Evolutionary conservation across 2,888 invertebrate genomes (phyloP), one percentile per base, ranked within the genome.

Genomic region (Spodoptera littoralis): DNA sequence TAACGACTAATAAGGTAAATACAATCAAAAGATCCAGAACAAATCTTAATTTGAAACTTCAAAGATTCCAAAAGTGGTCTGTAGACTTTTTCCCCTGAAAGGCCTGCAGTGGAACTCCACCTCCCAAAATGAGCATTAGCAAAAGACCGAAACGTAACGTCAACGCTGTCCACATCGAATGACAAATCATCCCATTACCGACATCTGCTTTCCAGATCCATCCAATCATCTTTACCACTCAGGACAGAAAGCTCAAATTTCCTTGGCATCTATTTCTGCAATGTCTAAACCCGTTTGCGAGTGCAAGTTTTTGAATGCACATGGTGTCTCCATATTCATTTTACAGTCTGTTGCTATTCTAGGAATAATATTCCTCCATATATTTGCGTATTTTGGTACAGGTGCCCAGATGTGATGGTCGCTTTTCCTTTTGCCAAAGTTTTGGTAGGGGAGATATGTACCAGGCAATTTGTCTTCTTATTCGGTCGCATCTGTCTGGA

Each of bases 331-430:
- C 88, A 83, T 87, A 81, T 92, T 91, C 92, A 92, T 93, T 94
- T 93, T 92, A 92, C 93, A 92, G 93, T 92, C 94, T 92, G 93
- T 81, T 92, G 93, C 94, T 93, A 93, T 94, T 94, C 94, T 93
- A 93, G 92, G 94, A 94, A 94, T 89, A 88, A 89, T 92, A 90
- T 92, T 90, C 88, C 85, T 83, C 85, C 88, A 90, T 92, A 89
- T 91, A 88, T 87, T 84, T 76, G 86, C 83, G 85, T 93, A 92
- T 93, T 93, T 92, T 84, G 82, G 91, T 86, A 81, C 93, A 94
- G 94, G 93, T 93, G 92, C 85, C 92, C 94, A 94, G 92, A 94
- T 94, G 94, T 93, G 74, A 68, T 73, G 76, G 77, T 78, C 81
- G 76, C 68, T 83, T 84, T 83, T 76, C 83, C 79, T 92, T 92